Evolutionary conservation across 2,888 invertebrate genomes (phyloP).

Genomic region (Xestia ashworthii): DNA sequence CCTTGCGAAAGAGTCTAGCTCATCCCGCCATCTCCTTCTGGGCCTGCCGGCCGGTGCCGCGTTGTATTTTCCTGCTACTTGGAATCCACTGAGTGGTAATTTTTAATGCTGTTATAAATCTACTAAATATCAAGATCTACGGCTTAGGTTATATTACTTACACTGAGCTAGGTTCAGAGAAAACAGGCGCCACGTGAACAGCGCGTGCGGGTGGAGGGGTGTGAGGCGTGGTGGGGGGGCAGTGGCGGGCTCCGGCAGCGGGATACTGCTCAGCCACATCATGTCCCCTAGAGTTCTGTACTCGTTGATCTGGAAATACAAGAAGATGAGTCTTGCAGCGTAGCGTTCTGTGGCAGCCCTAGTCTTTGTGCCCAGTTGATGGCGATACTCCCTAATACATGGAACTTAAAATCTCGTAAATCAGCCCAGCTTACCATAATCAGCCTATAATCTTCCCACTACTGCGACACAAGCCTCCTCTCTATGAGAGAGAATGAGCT

Average conservation of each 20-base stretch:
- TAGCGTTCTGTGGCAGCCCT: neutral
- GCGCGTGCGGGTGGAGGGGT: constrained; percentile 90
- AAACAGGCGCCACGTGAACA: constrained; percentile 95
- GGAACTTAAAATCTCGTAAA: neutral
- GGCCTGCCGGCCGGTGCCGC: too few species aligned
- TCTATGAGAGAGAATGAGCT: too few species aligned
- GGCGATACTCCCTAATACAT: too few species aligned
- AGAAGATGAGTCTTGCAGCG: neutral
- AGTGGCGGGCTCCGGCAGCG: constrained; percentile 84
- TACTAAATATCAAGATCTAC: neutral
- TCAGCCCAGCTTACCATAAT: too few species aligned
- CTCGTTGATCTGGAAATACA: constrained; percentile 93
- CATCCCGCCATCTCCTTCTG: too few species aligned
- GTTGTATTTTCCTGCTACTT: too few species aligned
- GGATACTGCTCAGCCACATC: constrained; percentile 88
- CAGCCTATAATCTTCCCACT: too few species aligned
- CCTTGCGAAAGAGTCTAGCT: too few species aligned
- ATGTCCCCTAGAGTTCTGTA: constrained; percentile 98
- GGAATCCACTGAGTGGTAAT: too few species aligned
- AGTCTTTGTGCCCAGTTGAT: too few species aligned
- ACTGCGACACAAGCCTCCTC: too few species aligned
- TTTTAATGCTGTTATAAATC: neutral
- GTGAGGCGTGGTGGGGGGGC: constrained; percentile 84
- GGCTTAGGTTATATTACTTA: constrained; percentile 54
- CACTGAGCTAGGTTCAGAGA: constrained; percentile 92